A percentile compares a stretch with the other conserved stretches of the same genome.
Conservation (phyloP, 2,888 invertebrate species). For the Rhimphoctona megacephalus region DNA sequence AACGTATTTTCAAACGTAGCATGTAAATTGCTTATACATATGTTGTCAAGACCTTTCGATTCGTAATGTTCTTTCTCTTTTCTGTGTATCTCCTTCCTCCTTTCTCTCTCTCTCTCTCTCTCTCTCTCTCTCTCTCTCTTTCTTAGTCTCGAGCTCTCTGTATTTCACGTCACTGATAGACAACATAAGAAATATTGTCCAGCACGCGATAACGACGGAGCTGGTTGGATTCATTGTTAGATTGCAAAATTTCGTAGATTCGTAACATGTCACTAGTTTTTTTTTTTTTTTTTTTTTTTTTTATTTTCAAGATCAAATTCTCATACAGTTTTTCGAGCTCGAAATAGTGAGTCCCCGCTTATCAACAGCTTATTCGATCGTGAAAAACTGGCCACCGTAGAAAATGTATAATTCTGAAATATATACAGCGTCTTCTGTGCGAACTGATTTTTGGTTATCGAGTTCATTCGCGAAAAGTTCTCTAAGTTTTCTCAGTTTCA, state of each 20-base stretch:
- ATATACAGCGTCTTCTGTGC: neutral
- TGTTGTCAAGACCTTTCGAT: conserved; percentile 14
- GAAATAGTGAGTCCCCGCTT: conserved; percentile 9
- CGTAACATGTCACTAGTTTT: neutral
- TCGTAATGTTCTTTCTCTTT: conserved; percentile 2
- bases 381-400: conserved; percentile 17
- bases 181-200: conserved; percentile 5
- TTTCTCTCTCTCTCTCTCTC: neutral
- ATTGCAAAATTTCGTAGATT: conserved; percentile 27
- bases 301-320: neutral
- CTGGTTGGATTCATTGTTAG: neutral
- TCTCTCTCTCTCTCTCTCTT: neutral
- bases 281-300: no score
- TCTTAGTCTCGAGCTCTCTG: neutral
- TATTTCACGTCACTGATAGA: neutral
- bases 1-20: conserved; percentile 27
- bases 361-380: conserved; percentile 17
- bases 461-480: neutral
- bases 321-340: neutral
- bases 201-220: conserved; percentile 9
- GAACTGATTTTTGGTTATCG: neutral
- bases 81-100: neutral
- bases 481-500: neutral
- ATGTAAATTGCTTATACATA: conserved; percentile 29
- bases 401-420: conserved; percentile 36